Evolutionary conservation across 2,113 vertebrate genomes (phyloP).

Genomic region (Empidonax alnorum): DNA sequence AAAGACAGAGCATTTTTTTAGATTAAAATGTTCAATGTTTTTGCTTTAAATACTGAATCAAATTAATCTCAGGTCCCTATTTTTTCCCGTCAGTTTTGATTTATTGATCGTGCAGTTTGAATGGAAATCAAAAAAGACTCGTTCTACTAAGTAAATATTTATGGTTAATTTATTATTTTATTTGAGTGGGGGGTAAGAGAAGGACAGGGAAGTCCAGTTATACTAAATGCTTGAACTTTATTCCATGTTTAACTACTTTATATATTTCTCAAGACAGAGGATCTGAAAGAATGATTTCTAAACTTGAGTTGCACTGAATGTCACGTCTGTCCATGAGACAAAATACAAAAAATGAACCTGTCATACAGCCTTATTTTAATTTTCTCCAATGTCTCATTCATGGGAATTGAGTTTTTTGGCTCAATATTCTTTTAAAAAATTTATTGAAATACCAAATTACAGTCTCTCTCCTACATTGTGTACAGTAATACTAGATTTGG

Average conservation of each 20-base stretch:
- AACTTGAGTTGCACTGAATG: neutral
- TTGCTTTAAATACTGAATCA: neutral
- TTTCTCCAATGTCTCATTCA: neutral
- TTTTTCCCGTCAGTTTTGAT: neutral
- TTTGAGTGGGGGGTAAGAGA: too few relatives aligned
- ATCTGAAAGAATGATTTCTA: neutral
- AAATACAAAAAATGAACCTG: neutral
- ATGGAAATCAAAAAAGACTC: neutral
- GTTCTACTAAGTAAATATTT: neutral
- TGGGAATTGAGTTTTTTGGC: neutral
- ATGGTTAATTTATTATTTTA: neutral
- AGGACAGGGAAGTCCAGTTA: neutral
- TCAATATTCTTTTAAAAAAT: neutral
- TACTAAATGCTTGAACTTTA: neutral
- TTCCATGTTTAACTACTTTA: neutral
- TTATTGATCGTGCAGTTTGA: neutral
- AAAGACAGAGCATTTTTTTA: neutral
- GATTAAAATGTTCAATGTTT: neutral
- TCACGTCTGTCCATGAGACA: neutral
- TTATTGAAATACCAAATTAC: neutral
- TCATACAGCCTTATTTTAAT: neutral
- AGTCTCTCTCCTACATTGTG: neutral
- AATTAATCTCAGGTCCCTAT: neutral
- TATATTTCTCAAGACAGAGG: neutral
- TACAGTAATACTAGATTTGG: neutral